Percentiles rank a stretch among this genome's conserved stretches.
Conservation (phyloP, 1,140 invertebrate species). For the Hypothenemus hampei region DNA sequence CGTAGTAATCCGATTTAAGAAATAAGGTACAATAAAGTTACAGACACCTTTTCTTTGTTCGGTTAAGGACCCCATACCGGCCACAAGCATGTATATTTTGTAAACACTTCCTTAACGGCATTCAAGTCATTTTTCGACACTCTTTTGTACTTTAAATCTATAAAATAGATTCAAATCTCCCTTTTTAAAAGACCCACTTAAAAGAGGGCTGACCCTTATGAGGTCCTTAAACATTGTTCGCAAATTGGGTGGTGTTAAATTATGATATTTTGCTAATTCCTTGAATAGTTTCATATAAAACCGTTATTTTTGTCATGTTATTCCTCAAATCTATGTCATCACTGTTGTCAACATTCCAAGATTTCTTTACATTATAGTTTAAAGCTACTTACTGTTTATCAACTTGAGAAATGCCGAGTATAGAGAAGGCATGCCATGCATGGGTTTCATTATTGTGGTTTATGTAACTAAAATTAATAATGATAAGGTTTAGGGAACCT, state of each 20-base stretch:
- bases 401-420: no score
- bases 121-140: conserved; percentile 31
- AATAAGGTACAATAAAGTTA: conserved; percentile 16
- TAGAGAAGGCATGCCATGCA: no score
- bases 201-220: conserved; percentile 23
- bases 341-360: no score
- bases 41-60: conserved; percentile 25
- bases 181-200: conserved; percentile 23
- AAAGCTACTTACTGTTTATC: no score
- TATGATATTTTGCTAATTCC: conserved; percentile 8
- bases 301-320: neutral
- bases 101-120: conserved; percentile 34
- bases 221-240: conserved; percentile 14
- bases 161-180: conserved; percentile 27
- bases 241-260: conserved; percentile 15
- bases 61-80: conserved; percentile 27
- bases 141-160: conserved; percentile 11
- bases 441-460: no score
- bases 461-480: no score
- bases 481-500: no score
- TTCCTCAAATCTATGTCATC: no score
- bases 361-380: no score
- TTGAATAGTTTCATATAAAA: neutral
- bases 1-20: conserved; percentile 21
- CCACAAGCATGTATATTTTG: conserved; percentile 28